These are phyloP conservation scores for Acropora tenuis DNA, from an alignment of 64 coral and sea anemone genomes.

Conservation along the genomic window DNA sequence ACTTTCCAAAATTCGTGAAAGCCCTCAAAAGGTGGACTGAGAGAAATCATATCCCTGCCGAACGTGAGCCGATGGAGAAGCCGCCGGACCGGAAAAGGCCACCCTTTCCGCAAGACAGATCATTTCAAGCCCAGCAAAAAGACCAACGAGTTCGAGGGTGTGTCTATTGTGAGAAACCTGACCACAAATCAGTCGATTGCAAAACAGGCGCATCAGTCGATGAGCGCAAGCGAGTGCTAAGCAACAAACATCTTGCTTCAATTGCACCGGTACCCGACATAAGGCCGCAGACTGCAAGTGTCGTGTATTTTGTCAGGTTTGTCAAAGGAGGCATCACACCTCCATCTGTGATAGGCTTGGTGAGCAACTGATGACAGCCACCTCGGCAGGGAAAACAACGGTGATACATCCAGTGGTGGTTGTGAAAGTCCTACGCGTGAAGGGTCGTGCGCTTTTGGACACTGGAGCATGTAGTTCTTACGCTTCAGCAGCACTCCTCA, in stretches of 20 bases:
- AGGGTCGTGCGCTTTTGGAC: slow-evolving; percentile 54
- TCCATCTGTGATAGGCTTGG: slow-evolving; percentile 18
- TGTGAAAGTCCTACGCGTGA: slow-evolving; percentile 26
- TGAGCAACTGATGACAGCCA: slow-evolving; percentile 55
- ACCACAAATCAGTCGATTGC: slow-evolving; percentile 66
- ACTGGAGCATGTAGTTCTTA: slow-evolving; percentile 40
- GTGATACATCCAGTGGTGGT: slow-evolving; percentile 45
- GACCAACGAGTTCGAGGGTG: slow-evolving; percentile 10
- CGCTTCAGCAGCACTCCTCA: slow-evolving; percentile 29
- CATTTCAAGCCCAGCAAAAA: slow-evolving; percentile 27
- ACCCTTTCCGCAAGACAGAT: background rate
- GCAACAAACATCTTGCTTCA: slow-evolving; percentile 23
- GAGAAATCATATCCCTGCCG: slow-evolving; percentile 45
- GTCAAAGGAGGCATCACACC: slow-evolving; percentile 31
- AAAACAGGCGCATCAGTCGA: background rate
- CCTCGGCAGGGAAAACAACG: background rate
- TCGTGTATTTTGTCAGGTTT: slow-evolving; percentile 39
- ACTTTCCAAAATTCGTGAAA: slow-evolving; percentile 44
- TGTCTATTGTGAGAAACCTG: slow-evolving; percentile 50
- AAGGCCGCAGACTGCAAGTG: slow-evolving; percentile 39
- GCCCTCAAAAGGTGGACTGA: slow-evolving; percentile 54
- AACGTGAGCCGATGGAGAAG: background rate
- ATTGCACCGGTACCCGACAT: slow-evolving; percentile 49
- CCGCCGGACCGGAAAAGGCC: background rate
- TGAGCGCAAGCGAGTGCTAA: slow-evolving; percentile 51